Evolutionary conservation across 2,113 vertebrate species (phyloP), one percentile per base, ranked within the genome.

Genomic region (Origma solitaria): DNA sequence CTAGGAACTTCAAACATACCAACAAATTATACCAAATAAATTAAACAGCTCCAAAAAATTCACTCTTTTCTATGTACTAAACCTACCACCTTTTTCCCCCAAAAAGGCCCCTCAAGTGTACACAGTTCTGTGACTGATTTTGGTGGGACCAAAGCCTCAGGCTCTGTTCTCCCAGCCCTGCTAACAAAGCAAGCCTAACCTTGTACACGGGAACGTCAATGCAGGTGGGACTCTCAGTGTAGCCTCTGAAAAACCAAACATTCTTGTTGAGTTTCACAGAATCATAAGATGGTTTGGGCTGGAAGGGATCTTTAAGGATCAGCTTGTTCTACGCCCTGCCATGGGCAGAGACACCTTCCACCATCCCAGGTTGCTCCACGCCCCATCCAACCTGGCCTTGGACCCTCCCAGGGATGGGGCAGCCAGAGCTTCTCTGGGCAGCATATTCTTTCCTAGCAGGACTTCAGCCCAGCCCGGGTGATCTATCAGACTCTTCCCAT

Each of bases 181-280:
- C 68, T 54, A 57, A 47, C 24, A 86, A 35, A 10, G 0, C n/a
- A 73, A 85, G 77, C 14, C 11, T 7, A 27, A 75, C 31, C 38
- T 38, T 38, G n/a, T 10, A 58, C 44, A n/a, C 7, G 4, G 9
- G 49, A 83, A 56, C 2, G 0, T 2, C 0, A 0, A 16, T 4
- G 51, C 28, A 61, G 27, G 10, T 2, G 9, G 35, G 20, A 45
- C 11, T 6, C 68, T 53, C 17, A 44, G 11, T 8, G 1, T 7
- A 50, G 38, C 8, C 51, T 70, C 62, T 13, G 13, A 37, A 70
- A 93, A 94, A n/a, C 8, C 37, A 49, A 64, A 61, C 0, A 0
- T 5, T 18, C 21, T 25, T 40, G 25, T 2, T 10, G 6, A 40
- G 11, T 47, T 82, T 76, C 42, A 40, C 38, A 69, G 50, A 70